Conservation (phyloP, 1,140 invertebrate species). For the Drosophila asahinai region DNA sequence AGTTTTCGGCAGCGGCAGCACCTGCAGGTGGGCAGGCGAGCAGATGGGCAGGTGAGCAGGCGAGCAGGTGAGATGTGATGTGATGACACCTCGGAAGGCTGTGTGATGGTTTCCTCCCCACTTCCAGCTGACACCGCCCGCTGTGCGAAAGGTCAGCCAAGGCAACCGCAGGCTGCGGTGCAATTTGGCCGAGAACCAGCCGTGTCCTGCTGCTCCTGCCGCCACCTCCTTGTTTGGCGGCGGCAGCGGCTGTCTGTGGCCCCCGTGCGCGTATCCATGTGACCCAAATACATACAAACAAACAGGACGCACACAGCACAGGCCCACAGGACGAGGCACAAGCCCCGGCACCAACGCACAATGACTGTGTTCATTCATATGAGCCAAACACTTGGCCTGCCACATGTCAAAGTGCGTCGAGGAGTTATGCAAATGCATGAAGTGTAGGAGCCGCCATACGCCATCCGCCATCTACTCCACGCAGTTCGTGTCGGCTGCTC, state of each 20-base stretch:
- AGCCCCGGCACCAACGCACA: constrained; percentile 15
- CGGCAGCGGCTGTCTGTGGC: constrained; percentile 38
- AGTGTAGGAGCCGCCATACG: constrained; percentile 45
- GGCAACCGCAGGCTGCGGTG: constrained; percentile 66
- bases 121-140: constrained; percentile 17
- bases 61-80: constrained; percentile 50
- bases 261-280: constrained; percentile 55
- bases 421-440: constrained; percentile 78
- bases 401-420: constrained; percentile 79
- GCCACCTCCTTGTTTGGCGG: constrained; percentile 28
- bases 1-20: constrained; percentile 51
- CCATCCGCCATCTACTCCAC: constrained; percentile 27
- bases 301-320: constrained; percentile 18
- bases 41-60: neutral
- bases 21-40: neutral
- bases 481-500: constrained; percentile 43
- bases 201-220: constrained; percentile 47
- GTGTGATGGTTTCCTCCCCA: constrained; percentile 1
- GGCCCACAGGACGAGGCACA: constrained; percentile 1
- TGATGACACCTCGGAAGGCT: constrained; percentile 66
- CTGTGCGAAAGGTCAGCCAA: constrained; percentile 73
- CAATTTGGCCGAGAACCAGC: constrained; percentile 57
- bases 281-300: constrained; percentile 71
- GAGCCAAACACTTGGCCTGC: constrained; percentile 53
- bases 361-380: constrained; percentile 51